Evolutionary conservation across 2,888 invertebrate species (phyloP).

Genomic region (Brassicogethes aeneus): DNA sequence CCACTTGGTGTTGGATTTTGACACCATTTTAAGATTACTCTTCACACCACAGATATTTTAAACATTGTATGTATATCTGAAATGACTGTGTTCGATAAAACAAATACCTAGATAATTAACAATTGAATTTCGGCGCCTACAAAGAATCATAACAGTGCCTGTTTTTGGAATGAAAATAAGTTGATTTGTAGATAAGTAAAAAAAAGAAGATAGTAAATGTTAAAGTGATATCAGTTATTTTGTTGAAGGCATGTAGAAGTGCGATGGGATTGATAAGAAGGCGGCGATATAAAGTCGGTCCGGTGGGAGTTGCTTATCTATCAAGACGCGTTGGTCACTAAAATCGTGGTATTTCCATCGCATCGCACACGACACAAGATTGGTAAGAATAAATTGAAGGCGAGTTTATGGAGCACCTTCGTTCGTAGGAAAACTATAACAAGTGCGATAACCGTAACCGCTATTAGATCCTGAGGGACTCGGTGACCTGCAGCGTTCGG

Average conservation of each 20-base stretch:
- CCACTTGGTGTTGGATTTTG: no score
- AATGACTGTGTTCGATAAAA: no score
- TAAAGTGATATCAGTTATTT: background rate
- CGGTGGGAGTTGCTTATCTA: background rate
- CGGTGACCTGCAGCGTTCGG: conserved; percentile 35
- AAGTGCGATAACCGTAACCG: conserved; percentile 40
- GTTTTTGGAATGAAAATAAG: no score
- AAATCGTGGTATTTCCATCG: background rate
- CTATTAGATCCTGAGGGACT: conserved; percentile 34
- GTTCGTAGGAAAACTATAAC: conserved; percentile 34
- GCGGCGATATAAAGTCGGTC: conserved; percentile 7
- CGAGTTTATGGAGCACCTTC: conserved; percentile 40
- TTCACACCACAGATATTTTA: no score
- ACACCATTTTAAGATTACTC: no score
- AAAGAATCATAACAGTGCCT: no score
- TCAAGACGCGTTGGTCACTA: conserved; percentile 2
- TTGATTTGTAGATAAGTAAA: background rate
- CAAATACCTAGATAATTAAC: no score
- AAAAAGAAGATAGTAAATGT: background rate
- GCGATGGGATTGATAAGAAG: conserved; percentile 2
- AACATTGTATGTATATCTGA: no score
- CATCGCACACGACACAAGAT: conserved; percentile 23
- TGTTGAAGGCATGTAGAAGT: background rate
- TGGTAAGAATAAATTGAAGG: conserved; percentile 33
- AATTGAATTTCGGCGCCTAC: no score